Conservation (phyloP, 2,888 invertebrate species). For the Escarpia spicata region DNA sequence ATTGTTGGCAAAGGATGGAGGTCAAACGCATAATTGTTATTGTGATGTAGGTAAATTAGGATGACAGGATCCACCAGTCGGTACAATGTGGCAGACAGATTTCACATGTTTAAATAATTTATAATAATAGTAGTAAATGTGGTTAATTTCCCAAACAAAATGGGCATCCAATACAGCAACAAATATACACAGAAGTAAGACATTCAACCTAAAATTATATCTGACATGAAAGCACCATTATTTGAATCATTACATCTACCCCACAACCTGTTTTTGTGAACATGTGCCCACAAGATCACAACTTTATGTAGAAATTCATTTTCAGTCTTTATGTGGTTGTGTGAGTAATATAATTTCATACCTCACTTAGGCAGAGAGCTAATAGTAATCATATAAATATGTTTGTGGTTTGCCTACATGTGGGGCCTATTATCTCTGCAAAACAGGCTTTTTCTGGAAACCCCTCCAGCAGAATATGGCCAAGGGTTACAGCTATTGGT, state of each 20-base stretch:
- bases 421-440: not conserved
- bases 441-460: not conserved
- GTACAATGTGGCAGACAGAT: too few relatives aligned
- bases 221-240: not conserved
- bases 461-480: not conserved
- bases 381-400: not conserved
- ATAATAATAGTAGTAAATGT: too few relatives aligned
- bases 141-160: too few relatives aligned
- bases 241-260: not conserved
- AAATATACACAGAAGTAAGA: too few relatives aligned
- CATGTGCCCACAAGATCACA: not conserved
- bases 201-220: not conserved
- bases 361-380: not conserved
- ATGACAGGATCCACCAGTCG: too few relatives aligned
- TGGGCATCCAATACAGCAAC: too few relatives aligned
- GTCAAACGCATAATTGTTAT: too few relatives aligned
- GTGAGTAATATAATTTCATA: not conserved
- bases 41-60: too few relatives aligned
- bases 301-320: not conserved
- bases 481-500: too few relatives aligned
- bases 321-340: too few relatives aligned
- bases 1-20: too few relatives aligned
- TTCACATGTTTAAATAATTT: too few relatives aligned
- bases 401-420: not conserved
- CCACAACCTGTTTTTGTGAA: not conserved